Base-by-base conservation (phyloP, 2,797 vertebrate genomes). In the Otolemur crassicaudatus region DNA sequence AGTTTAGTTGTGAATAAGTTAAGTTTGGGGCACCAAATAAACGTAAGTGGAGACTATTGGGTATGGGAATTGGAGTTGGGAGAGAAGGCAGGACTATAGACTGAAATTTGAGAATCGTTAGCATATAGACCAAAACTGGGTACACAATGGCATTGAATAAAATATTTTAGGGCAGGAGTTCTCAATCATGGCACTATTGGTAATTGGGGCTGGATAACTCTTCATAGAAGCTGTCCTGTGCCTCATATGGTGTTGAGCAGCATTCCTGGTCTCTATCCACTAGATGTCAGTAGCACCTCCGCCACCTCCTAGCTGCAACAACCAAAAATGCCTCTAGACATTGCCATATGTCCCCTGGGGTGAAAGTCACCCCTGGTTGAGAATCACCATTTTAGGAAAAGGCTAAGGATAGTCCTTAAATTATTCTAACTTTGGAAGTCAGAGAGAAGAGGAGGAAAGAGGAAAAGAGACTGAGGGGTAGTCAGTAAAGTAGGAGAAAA, bases 321-420 rank as follows among this genome's bases (percentile, higher is more conserved):
- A 79, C 12, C 46, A 17, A 70, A 90, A 88, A 16, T 65, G 19
- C 49, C 40, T 94, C 16, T 12, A 60, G 61, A 63, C 60, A 87
- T 80, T 81, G 43, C 56, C 53, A 87, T 11, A 9, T 81, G 46
- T 87, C 34, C 22, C 22, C 12, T 53, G 31, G n/a, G 31, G 40
- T 65, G n/a, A 92, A 95, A 84, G 76, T 90, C 46, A 58, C 72
- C 49, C 63, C 87, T 70, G 75, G 40, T 85, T 63, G 72, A 94
- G 53, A 90, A 60, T 85, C 84, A 53, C 17, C 60, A 7, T 94
- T 93, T 93, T 84, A 76, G 67, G 3, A 70, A 87, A 92, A 90
- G 46, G 31, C 76, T 43, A 72, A 58, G 12, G 22, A 31, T 69
- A 12, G 13, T 75, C 23, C 73, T 53, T 53, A 27, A 53, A 31